These are phyloP conservation scores for Leptoclinus maculatus DNA, from an alignment of 2,797 vertebrate genomes.

Conservation along the genomic window DNA sequence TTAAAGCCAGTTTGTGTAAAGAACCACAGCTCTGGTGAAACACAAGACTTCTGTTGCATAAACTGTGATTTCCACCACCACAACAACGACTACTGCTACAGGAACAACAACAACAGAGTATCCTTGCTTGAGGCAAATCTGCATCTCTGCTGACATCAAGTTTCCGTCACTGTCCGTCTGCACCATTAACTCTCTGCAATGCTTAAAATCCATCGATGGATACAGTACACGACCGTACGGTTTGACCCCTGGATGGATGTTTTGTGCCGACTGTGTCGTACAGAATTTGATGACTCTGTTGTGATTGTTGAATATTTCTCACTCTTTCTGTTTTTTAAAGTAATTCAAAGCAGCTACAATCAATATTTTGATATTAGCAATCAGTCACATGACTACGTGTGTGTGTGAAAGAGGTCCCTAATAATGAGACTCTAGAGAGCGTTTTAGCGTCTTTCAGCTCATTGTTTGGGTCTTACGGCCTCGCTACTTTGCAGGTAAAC, in stretches of 20 bases:
- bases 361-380: background rate
- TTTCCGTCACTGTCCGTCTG: slow-evolving; percentile 31
- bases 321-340: background rate
- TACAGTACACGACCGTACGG: background rate
- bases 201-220: slow-evolving; percentile 14
- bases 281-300: background rate
- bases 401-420: background rate
- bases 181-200: slow-evolving; percentile 10
- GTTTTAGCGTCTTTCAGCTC: too few relatives aligned
- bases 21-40: slow-evolving; percentile 22
- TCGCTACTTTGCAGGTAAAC: too few relatives aligned
- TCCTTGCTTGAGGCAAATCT: background rate
- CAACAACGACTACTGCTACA: background rate
- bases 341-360: background rate
- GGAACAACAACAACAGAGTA: background rate
- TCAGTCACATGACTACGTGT: background rate
- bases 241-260: background rate
- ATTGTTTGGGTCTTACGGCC: too few relatives aligned
- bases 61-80: slow-evolving; percentile 37
- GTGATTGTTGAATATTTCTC: background rate
- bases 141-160: slow-evolving; percentile 14
- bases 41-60: slow-evolving; percentile 24
- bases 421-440: background rate
- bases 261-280: slow-evolving; percentile 12
- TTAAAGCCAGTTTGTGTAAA: slow-evolving; percentile 61